phyloP scores from a whole-genome alignment of 2,797 vertebrate species.

The Agapornis canus region DNA sequence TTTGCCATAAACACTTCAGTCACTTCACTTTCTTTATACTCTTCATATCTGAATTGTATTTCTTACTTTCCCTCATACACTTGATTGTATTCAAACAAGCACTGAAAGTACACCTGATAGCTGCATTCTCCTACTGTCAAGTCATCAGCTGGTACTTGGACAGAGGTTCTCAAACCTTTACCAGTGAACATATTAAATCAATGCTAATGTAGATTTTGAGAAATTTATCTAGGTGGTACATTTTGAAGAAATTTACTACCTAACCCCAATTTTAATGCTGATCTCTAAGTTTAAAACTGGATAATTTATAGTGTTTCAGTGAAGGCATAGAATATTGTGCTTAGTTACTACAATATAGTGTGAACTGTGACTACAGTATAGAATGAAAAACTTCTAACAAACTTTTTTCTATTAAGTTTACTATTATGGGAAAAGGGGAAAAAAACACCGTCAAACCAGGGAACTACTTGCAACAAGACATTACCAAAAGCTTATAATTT shows the following conservation, averaged over 20 bases:
- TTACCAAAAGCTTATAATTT: neutral
- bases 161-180: neutral
- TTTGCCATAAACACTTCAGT: neutral
- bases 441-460: neutral
- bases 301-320: neutral
- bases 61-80: neutral
- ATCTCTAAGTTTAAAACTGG: neutral
- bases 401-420: neutral
- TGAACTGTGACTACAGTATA: neutral
- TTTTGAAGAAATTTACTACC: neutral
- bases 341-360: neutral
- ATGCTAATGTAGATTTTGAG: accelerated
- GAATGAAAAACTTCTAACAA: neutral
- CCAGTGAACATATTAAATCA: neutral
- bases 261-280: neutral
- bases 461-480: neutral
- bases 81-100: constrained; percentile 16
- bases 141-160: neutral
- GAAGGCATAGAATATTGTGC: neutral
- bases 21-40: constrained; percentile 11
- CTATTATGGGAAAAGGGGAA: accelerated
- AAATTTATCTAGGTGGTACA: neutral
- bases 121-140: neutral
- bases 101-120: neutral
- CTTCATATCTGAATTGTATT: neutral